Percentiles rank a stretch among this genome's conserved stretches.
Evolutionary conservation across 2,888 invertebrate genomes (phyloP).

Genomic region (Platycnemis pennipes): DNA sequence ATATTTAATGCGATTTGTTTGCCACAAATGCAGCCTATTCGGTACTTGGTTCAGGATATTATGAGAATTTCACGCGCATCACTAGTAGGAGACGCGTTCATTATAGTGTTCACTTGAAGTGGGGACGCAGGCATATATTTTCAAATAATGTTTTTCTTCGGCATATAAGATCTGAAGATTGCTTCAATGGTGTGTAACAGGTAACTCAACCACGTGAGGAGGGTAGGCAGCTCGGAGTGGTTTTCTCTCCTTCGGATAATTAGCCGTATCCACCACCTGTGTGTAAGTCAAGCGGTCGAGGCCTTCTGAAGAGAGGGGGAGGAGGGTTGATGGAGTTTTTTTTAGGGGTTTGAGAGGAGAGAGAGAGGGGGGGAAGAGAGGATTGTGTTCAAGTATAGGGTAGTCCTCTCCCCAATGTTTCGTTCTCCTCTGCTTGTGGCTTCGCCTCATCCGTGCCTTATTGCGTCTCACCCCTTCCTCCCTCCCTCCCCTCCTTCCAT

Average conservation of each 20-base stretch:
- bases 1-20: too few species aligned
- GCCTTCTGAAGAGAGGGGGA: background rate
- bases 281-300: background rate
- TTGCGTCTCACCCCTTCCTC: background rate
- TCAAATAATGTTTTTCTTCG: too few species aligned
- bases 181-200: background rate
- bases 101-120: too few species aligned
- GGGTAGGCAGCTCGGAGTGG: background rate
- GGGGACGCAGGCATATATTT: too few species aligned
- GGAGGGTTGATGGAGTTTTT: background rate
- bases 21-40: too few species aligned
- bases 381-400: background rate
- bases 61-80: too few species aligned
- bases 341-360: background rate
- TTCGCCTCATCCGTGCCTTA: background rate
- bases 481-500: background rate
- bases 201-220: background rate
- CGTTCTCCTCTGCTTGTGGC: background rate
- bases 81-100: too few species aligned
- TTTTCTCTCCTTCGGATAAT: background rate
- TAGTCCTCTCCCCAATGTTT: background rate
- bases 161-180: background rate
- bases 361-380: background rate
- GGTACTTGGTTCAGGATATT: too few species aligned
- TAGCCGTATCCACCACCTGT: background rate